Conservation (phyloP, 2,888 invertebrate species). For the Drosophila mercatorum region DNA sequence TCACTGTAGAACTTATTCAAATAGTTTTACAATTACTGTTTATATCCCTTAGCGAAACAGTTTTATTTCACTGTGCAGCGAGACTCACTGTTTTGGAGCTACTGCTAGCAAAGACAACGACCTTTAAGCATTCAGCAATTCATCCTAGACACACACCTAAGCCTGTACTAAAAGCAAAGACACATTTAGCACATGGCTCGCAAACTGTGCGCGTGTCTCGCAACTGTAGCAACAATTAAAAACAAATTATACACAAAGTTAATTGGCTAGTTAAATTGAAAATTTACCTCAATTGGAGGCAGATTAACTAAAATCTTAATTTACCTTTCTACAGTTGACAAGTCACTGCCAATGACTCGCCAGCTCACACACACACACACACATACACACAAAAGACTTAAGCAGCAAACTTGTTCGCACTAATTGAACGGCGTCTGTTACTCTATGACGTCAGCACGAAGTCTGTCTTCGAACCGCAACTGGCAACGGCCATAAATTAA, state of each 20-base stretch:
- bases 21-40: not conserved
- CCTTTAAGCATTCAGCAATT: not conserved
- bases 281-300: not conserved
- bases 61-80: not conserved
- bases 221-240: slow-evolving; percentile 4
- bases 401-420: slow-evolving; percentile 68
- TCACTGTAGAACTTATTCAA: slow-evolving; percentile 4
- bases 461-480: slow-evolving; percentile 9
- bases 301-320: not conserved
- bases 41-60: not conserved
- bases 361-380: not conserved
- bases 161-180: slow-evolving; percentile 7
- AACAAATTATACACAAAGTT: slow-evolving; percentile 1
- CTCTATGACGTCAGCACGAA: slow-evolving; percentile 54
- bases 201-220: slow-evolving; percentile 1
- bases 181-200: not conserved
- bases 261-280: not conserved
- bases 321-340: slow-evolving; percentile 16
- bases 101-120: slow-evolving; percentile 41
- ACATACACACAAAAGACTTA: slow-evolving; percentile 71
- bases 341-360: slow-evolving; percentile 9
- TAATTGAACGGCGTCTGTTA: not conserved
- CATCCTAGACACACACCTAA: slow-evolving; percentile 21
- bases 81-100: not conserved
- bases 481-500: slow-evolving; percentile 21